Evolutionary conservation across 2,113 vertebrate genomes (phyloP).

Genomic region (Megaceryle maxima): DNA sequence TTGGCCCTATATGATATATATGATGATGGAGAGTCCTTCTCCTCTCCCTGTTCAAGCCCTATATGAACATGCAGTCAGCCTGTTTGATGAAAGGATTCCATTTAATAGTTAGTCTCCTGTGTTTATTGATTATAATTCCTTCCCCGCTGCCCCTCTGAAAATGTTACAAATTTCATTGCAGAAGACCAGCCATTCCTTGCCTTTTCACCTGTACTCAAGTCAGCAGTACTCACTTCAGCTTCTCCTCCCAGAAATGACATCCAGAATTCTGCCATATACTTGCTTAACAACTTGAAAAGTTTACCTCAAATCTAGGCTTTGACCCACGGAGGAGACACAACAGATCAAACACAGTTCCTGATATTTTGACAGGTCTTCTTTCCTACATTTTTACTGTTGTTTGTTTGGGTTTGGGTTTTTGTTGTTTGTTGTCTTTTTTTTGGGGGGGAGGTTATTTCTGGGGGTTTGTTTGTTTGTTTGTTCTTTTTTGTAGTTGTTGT

Average conservation of each 20-base stretch:
- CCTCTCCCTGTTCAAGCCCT: neutral
- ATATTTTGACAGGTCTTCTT: neutral
- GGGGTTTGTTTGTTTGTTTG: neutral
- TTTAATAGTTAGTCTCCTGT: constrained; percentile 25
- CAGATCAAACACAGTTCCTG: neutral
- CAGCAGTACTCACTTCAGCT: neutral
- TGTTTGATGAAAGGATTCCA: constrained; percentile 33
- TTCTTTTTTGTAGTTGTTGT: neutral
- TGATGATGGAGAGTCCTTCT: neutral
- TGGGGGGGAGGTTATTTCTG: no score
- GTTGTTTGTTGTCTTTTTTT: neutral
- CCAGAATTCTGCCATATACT: constrained; percentile 34
- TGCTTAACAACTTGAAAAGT: neutral
- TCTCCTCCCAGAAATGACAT: neutral
- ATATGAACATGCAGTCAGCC: neutral
- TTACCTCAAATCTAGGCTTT: constrained; percentile 3
- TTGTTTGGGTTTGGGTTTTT: neutral
- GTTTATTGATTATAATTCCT: neutral
- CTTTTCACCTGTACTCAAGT: neutral
- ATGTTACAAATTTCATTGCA: neutral
- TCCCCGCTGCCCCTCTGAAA: neutral
- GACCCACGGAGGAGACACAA: neutral
- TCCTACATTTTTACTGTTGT: neutral
- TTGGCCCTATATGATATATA: neutral
- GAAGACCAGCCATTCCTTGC: neutral